A percentile compares a stretch with the other conserved stretches of the same genome.
Conservation (phyloP, 2,797 vertebrate genomes). For the Momotus momota region DNA sequence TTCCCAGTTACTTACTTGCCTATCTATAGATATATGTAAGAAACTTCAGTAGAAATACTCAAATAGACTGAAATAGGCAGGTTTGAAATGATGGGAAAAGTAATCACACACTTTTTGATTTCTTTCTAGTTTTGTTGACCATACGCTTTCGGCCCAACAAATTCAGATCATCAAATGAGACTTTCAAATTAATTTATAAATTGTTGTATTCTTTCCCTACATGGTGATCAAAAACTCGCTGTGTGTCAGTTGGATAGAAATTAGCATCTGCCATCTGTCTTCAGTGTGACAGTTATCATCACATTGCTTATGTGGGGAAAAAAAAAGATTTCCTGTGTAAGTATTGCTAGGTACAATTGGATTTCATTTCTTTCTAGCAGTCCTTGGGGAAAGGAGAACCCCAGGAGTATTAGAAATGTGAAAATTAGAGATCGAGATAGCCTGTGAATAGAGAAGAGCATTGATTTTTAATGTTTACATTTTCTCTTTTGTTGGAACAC, state of each 20-base stretch:
- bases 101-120: background rate
- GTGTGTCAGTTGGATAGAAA: background rate
- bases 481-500: background rate
- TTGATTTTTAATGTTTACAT: background rate
- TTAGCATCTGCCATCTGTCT: constrained; percentile 10
- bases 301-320: background rate
- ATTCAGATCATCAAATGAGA: background rate
- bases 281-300: background rate
- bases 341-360: background rate
- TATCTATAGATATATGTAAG: too few species aligned
- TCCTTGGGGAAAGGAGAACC: background rate
- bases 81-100: background rate
- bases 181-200: background rate
- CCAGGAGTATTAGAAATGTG: background rate
- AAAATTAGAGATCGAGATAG: background rate
- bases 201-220: background rate
- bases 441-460: background rate
- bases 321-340: background rate
- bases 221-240: background rate
- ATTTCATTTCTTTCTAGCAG: background rate
- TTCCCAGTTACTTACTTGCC: background rate
- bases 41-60: background rate
- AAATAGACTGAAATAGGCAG: background rate
- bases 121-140: background rate
- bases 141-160: background rate